Base-by-base conservation (phyloP, 2,113 vertebrate genomes). In the Pluvialis apricaria region DNA sequence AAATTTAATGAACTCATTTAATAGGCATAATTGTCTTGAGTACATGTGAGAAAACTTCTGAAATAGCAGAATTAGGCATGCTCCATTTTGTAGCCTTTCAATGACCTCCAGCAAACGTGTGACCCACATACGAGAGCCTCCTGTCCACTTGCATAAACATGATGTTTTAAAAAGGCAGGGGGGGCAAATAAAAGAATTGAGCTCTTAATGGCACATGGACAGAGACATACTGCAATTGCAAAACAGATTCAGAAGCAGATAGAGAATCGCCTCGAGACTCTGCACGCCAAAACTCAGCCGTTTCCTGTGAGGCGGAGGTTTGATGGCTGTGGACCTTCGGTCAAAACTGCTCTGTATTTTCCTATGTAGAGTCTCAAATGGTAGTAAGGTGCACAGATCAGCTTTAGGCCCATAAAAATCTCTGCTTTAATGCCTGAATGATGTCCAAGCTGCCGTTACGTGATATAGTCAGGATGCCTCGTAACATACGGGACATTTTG, bases 51-150 rank as follows among this genome's bases (percentile, higher is more conserved):
- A 97, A 98, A 97, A 98, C 97, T 98, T 98, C 97, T 96, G 96
- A 97, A 98, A 97, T 96, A 97, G 97, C 94, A 96, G 97, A 98
- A 98, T 98, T 98, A 98, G 98, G 96, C 97, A 98, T 98, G 98
- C 98, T 98, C 98, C 98, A 98, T 98, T 98, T 98, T 98, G 98
- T 98, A 98, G 98, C 97, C 98, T 98, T 98, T 97, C 96, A 98
- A 98, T 98, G 98, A 98, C 98, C 98, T 98, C 98, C 97, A 98
- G 98, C 97, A 97, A 98, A 97, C 61, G 94, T 97, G 95, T 98
- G 98, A 98, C 98, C 98, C 97, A 98, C 94, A 98, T 98, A 97
- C 95, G 95, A 98, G 86, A 98, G 96, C 96, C 97, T 98, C 85
- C 97, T 98, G 98, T 98, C 98, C 97, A 97, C 97, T 97, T 97